Base-by-base conservation (phyloP, 2,888 invertebrate genomes). In the Drosophila limbata region DNA sequence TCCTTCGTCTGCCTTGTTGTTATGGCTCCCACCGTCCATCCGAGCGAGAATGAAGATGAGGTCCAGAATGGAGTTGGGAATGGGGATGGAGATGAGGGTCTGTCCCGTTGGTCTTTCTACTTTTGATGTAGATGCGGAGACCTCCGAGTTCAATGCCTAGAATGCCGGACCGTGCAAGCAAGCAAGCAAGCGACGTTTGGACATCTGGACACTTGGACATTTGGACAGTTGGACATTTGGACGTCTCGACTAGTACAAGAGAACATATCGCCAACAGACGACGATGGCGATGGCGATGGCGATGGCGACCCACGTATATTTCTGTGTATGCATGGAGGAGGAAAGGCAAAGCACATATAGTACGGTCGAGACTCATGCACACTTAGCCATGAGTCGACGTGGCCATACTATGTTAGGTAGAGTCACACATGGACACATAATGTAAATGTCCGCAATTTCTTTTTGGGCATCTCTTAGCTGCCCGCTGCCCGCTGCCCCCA, bases 381-480 rank as follows among this genome's bases (percentile, higher is more conserved):
- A 67, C 72, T 72, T 78, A 63, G 72, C 72, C 62, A 61, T 48
- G 56, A 35, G 42, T 56, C 44, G 73, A 60, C 62, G 42, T 57
- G 56, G 61, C 73, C 61, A 57, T 64, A 53, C 63, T 72, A 75
- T 72, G 78, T 78, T 77, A 75, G 77, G 78, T 78, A 82, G 84
- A 82, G 84, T 67, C 83, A 82, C 75, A 84, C 86, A 86, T 71
- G 81, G 77, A 88, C 88, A 88, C 85, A 85, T 85, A 86, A 85
- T 85, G 88, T 85, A 90, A 90, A 90, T 89, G 89, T 88, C 85
- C 87, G 80, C 89, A 90, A 89, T 90, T 90, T 88, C 90, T 85
- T 90, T 90, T 90, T 88, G 90, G 90, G 81, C 88, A 90, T 88
- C 91, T 91, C 88, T 80, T 85, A 84, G 89, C 84, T 83, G 89